Base-by-base conservation (phyloP, 2,113 vertebrate species). In the Forbesichthys agassizii region DNA sequence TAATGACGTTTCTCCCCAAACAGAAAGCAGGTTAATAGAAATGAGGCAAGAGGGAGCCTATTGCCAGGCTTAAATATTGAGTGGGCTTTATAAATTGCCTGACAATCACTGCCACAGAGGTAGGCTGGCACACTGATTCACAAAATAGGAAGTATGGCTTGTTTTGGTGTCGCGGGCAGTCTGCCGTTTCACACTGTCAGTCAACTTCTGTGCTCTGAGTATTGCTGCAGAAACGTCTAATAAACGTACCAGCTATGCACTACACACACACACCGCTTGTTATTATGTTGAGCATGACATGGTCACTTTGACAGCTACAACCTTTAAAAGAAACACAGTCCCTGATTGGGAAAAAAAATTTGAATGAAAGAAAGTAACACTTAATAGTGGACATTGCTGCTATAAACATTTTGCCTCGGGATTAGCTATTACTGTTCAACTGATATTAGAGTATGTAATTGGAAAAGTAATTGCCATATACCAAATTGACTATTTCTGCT, bases 1-100 rank as follows among this genome's bases (percentile, higher is more conserved):
- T 88, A 90, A 89, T 92, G 89, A 91, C 88, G 83, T 85, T 90
- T 86, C 82, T 80, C 48, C 11, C 51, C 48, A 27, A 55, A 64
- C 33, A 74, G 20, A 71, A 80, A 77, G 61, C 62, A 69, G 71
- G 47, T 55, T 51, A 66, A 13, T 61, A 55, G 56, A 62, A 69
- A 68, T 58, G 65, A 71, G 60, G 79, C 56, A 58, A 73, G 75
- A 82, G 64, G 61, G 71, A 78, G 75, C 73, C 68, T 68, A 82
- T 76, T 66, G 80, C 59, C 74, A 63, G 62, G 79, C 75, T 74
- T 88, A 80, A 51, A 64, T 68, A 79, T 48, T 64, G 36, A 76
- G 4, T 60, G 56, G 11, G 42, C 49, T 82, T 87, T 84, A 11
- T 60, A 88, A 90, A 91, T 86, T 91, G 90, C 71, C 84, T 91